A percentile compares a stretch with the other conserved stretches of the same genome.
Conservation (phyloP, 2,888 invertebrate species). For the Allolobophora icterica region DNA sequence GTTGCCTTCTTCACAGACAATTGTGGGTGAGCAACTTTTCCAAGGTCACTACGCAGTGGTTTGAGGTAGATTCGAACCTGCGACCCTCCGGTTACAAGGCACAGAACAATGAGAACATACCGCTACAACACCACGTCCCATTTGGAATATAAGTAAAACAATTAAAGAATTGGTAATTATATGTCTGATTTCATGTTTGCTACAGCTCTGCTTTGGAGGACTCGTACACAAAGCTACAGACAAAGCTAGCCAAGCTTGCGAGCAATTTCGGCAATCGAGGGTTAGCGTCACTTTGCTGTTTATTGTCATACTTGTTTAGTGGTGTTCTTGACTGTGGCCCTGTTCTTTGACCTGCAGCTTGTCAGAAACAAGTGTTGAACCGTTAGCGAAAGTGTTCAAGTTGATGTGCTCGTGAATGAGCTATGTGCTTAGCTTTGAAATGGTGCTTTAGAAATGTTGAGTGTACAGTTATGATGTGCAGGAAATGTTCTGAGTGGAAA, state of each 20-base stretch:
- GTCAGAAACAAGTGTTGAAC: neutral
- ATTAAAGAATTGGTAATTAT: neutral
- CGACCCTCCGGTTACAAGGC: too few relatives aligned
- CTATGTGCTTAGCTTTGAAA: too few relatives aligned
- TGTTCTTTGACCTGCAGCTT: neutral
- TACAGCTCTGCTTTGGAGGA: slow-evolving; percentile 85
- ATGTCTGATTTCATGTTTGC: neutral
- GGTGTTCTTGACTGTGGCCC: neutral
- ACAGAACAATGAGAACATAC: too few relatives aligned
- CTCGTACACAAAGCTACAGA: slow-evolving; percentile 86
- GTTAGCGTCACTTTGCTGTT: slow-evolving; percentile 38
- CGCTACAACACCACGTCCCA: too few relatives aligned
- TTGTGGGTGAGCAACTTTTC: too few relatives aligned
- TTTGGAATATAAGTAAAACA: too few relatives aligned
- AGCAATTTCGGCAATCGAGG: slow-evolving; percentile 49
- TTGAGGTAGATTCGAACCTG: too few relatives aligned
- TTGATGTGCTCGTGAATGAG: neutral
- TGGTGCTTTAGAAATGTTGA: too few relatives aligned
- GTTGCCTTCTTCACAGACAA: too few relatives aligned
- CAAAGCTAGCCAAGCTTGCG: slow-evolving; percentile 73
- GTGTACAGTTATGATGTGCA: too few relatives aligned
- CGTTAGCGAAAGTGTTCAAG: neutral
- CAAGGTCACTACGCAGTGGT: too few relatives aligned
- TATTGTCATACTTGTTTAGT: neutral
- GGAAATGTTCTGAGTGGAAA: too few relatives aligned